These are phyloP conservation scores for Philhelius pedissequus DNA, from an alignment of 2,888 invertebrate genomes.

Conservation along the genomic window DNA sequence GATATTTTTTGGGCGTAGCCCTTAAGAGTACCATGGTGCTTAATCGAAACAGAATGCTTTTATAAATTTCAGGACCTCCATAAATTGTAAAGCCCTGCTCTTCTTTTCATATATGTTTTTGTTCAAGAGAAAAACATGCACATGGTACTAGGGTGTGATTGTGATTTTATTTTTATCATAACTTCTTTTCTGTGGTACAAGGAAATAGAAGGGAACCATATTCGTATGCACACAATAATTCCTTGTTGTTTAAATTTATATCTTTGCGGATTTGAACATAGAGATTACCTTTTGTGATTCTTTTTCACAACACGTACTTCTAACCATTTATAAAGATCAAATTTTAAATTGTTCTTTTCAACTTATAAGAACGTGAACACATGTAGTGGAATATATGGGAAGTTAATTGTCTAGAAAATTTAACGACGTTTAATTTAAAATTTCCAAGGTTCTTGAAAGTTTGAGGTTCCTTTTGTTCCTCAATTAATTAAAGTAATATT, in stretches of 20 bases:
- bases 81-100: too few species aligned
- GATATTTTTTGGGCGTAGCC: neutral
- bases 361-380: too few species aligned
- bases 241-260: slow-evolving; percentile 23
- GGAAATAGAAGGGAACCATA: neutral
- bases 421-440: too few species aligned
- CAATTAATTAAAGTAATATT: too few species aligned
- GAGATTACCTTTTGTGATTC: neutral
- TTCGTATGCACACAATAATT: slow-evolving; percentile 5
- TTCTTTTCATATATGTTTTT: too few species aligned
- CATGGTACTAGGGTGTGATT: neutral
- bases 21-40: neutral
- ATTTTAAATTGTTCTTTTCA: slow-evolving; percentile 4
- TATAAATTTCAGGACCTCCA: slow-evolving; percentile 8
- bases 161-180: neutral
- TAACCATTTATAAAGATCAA: slow-evolving; percentile 13
- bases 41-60: slow-evolving; percentile 22
- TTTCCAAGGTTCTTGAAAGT: too few species aligned
- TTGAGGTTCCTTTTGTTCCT: too few species aligned
- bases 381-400: too few species aligned
- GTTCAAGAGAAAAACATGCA: neutral
- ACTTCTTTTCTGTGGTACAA: neutral
- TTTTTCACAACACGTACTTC: neutral
- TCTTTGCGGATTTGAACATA: slow-evolving; percentile 13
- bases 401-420: too few species aligned